These are phyloP conservation scores for Osmerus mordax DNA, from an alignment of 2,113 vertebrate genomes.

Conservation along the genomic window DNA sequence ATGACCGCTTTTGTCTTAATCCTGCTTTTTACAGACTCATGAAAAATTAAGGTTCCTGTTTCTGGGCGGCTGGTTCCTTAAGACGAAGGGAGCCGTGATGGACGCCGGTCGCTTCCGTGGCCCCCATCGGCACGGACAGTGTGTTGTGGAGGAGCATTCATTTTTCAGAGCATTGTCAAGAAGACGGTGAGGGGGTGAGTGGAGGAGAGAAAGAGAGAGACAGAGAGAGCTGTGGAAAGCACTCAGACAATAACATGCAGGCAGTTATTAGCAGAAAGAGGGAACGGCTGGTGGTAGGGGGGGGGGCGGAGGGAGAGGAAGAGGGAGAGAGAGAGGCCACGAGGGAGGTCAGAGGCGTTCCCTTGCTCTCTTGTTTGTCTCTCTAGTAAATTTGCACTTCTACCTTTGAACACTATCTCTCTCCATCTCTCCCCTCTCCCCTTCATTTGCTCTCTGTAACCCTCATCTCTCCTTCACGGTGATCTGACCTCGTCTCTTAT, in stretches of 20 bases:
- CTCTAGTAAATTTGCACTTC: not conserved
- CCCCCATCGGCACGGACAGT: conserved; percentile 45
- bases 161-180: conserved; percentile 55
- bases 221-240: conserved; percentile 31
- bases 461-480: conserved; percentile 38
- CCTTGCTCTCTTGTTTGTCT: conserved; percentile 8
- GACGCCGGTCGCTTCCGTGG: conserved; percentile 33
- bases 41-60: conserved; percentile 71
- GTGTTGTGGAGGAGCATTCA: conserved; percentile 56
- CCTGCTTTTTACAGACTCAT: conserved; percentile 51
- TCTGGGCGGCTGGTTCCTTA: conserved; percentile 61
- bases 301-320: conserved; percentile 16
- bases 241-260: conserved; percentile 50
- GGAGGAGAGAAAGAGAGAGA: conserved; percentile 12
- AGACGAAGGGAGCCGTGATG: conserved; percentile 58
- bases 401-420: not conserved
- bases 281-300: not conserved
- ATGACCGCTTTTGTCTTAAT: conserved; percentile 55
- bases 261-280: conserved; percentile 35
- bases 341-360: conserved; percentile 31
- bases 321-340: conserved; percentile 3
- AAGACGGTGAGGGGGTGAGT: conserved; percentile 37
- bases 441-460: conserved; percentile 3
- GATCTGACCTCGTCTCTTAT: conserved; percentile 30
- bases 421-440: conserved; percentile 6